Percentiles rank a stretch among this genome's conserved stretches.
Evolutionary conservation across 2,888 invertebrate genomes (phyloP).

Genomic region (Timema podura): DNA sequence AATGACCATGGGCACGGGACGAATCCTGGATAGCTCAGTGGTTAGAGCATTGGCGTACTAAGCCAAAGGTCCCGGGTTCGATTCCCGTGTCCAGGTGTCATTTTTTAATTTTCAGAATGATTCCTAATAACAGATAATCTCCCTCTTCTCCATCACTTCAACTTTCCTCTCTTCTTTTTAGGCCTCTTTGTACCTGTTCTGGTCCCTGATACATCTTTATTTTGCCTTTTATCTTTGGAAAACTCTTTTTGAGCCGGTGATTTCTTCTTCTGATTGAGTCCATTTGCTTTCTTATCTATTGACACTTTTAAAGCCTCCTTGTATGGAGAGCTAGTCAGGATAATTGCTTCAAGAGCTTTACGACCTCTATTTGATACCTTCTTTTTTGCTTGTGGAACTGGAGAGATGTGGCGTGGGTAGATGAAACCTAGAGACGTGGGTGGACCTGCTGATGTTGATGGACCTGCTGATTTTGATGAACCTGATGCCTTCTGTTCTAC

Average conservation of each 20-base stretch:
- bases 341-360: not conserved
- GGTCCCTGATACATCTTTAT: not conserved
- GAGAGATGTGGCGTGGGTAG: slow-evolving; percentile 1
- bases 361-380: not conserved
- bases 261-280: not conserved
- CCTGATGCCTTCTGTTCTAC: not conserved
- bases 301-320: not conserved
- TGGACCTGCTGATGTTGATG: no score
- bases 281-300: not conserved
- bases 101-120: no score
- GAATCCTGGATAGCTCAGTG: no score
- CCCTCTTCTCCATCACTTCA: not conserved
- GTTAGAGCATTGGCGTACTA: no score
- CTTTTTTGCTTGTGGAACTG: not conserved
- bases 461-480: not conserved
- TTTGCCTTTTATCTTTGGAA: not conserved
- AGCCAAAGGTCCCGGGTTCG: no score
- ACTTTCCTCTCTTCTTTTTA: not conserved
- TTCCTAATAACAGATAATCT: not conserved
- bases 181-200: not conserved
- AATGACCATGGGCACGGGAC: no score
- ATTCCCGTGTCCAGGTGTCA: no score
- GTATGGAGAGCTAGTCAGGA: not conserved
- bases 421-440: not conserved
- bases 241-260: not conserved